These are phyloP conservation scores for Norana najaformis DNA, from an alignment of 2,888 invertebrate species.

Conservation along the genomic window DNA sequence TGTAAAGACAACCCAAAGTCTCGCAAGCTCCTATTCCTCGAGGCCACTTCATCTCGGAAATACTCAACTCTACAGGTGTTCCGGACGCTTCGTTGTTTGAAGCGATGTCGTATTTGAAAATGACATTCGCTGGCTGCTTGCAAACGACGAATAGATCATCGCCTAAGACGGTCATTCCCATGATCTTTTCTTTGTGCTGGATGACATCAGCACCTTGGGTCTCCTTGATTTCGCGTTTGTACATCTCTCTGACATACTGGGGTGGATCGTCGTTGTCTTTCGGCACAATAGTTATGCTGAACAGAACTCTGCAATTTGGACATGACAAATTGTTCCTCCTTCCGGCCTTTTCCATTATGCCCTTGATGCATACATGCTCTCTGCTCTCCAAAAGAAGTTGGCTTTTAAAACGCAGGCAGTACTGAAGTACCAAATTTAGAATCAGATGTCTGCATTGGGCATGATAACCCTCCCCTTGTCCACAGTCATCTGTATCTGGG, in stretches of 20 bases:
- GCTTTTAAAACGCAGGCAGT: too few relatives aligned
- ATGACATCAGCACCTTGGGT: neutral
- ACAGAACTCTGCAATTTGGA: neutral
- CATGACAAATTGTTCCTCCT: neutral
- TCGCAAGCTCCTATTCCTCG: slow-evolving; percentile 2
- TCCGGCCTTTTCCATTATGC: neutral
- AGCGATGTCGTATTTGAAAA: slow-evolving; percentile 3
- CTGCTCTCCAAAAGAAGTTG: too few relatives aligned
- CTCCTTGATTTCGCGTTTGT: neutral
- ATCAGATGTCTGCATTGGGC: too few relatives aligned
- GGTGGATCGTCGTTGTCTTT: too few relatives aligned
- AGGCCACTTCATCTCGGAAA: neutral
- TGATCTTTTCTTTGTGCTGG: neutral
- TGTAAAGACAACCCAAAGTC: neutral
- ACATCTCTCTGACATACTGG: too few relatives aligned
- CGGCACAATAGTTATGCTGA: neutral
- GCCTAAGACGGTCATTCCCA: neutral
- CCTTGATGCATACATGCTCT: neutral
- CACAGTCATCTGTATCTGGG: too few relatives aligned
- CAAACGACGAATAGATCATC: neutral
- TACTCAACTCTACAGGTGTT: neutral
- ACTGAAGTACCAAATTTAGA: too few relatives aligned
- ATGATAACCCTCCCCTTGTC: too few relatives aligned
- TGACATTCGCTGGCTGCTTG: neutral
- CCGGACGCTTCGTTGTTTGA: neutral